Evolutionary conservation across 2,797 vertebrate species (phyloP).

Genomic region (Esox masquinongy): DNA sequence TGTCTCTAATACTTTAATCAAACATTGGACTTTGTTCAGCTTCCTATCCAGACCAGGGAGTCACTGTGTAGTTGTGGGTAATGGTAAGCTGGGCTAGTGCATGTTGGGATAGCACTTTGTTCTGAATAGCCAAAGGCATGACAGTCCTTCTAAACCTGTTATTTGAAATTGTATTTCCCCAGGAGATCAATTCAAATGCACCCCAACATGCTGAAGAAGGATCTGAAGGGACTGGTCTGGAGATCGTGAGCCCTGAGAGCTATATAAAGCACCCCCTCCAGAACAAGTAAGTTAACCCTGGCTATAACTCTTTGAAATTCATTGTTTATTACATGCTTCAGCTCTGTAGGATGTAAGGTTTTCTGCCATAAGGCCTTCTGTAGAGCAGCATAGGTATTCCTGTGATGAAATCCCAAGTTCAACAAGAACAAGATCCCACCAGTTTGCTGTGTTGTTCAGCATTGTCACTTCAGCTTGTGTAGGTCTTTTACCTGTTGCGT

Average conservation of each 20-base stretch:
- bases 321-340: background rate
- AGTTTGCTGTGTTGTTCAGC: too few species aligned
- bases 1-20: too few species aligned
- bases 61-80: too few species aligned
- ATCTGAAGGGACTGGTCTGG: conserved; percentile 79
- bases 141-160: background rate
- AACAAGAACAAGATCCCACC: too few species aligned
- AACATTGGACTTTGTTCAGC: too few species aligned
- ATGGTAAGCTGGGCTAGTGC: too few species aligned
- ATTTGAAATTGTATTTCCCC: background rate
- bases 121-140: background rate
- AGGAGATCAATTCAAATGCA: conserved; percentile 87
- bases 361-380: background rate
- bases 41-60: too few species aligned
- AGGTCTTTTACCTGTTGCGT: too few species aligned
- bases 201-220: conserved; percentile 85
- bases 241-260: conserved; percentile 90
- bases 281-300: conserved; percentile 81
- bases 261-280: conserved; percentile 98
- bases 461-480: too few species aligned
- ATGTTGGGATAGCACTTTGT: too few species aligned
- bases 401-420: too few species aligned
- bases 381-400: too few species aligned
- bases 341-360: background rate
- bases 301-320: background rate